Percentiles rank a stretch among this genome's conserved stretches.
Evolutionary conservation across 2,797 vertebrate species (phyloP).

Genomic region (Mus spretus): DNA sequence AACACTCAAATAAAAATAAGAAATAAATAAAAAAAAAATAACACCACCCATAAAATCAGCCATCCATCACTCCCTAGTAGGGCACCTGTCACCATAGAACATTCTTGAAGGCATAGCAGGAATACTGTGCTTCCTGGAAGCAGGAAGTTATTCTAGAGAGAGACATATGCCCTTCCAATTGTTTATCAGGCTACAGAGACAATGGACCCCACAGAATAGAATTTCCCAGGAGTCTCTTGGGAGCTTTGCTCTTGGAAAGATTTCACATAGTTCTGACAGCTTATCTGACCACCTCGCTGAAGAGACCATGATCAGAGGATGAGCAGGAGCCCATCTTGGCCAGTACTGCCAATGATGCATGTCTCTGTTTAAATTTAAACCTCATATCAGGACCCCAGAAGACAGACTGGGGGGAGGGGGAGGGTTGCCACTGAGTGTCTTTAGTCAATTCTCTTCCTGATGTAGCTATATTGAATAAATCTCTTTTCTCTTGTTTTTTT

Average conservation of each 20-base stretch:
- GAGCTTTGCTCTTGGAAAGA: neutral
- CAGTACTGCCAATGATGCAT: neutral
- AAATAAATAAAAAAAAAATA: neutral
- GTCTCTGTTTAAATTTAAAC: neutral
- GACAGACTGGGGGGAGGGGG: too few species aligned
- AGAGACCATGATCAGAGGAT: neutral
- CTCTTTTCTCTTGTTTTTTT: neutral
- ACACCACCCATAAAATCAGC: neutral
- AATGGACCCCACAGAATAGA: neutral
- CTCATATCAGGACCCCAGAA: neutral
- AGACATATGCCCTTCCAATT: neutral
- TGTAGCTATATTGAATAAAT: too few species aligned
- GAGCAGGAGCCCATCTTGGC: neutral
- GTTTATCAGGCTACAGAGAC: neutral
- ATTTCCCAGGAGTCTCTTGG: neutral
- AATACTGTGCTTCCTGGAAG: neutral
- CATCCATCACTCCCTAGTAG: neutral
- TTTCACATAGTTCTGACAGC: neutral
- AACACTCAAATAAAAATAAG: neutral
- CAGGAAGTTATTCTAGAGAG: neutral
- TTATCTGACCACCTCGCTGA: neutral
- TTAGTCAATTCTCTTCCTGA: neutral
- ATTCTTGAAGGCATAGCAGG: neutral
- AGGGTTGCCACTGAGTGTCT: neutral
- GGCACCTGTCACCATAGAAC: neutral